These are phyloP conservation scores for Drusus annulatus DNA, from an alignment of 1,140 invertebrate genomes.

Conservation along the genomic window DNA sequence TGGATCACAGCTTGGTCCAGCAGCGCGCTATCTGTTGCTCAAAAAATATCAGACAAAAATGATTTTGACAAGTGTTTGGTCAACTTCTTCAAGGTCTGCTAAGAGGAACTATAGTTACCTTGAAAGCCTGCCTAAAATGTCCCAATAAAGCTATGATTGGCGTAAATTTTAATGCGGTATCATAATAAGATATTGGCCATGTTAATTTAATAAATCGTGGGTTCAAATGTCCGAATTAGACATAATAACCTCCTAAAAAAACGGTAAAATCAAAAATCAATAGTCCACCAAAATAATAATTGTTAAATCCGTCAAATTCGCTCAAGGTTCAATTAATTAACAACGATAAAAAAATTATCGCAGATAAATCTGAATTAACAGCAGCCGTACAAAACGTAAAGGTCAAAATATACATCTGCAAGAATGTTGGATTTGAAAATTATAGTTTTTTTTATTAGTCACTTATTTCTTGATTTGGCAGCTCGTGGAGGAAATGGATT, in stretches of 20 bases:
- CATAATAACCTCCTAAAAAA: background rate
- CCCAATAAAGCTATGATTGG: too few relatives aligned
- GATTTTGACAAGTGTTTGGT: too few relatives aligned
- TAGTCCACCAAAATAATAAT: background rate
- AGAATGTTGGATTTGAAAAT: constrained; percentile 13
- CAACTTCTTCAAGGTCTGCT: too few relatives aligned
- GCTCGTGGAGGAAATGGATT: constrained; percentile 26
- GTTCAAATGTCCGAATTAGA: background rate
- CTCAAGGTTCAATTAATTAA: constrained; percentile 37
- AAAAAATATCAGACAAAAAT: too few relatives aligned
- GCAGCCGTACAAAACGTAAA: background rate
- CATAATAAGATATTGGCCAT: background rate
- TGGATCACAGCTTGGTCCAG: too few relatives aligned
- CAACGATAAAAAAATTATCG: background rate
- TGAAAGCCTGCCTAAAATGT: too few relatives aligned
- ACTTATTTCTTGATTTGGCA: background rate
- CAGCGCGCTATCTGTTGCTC: too few relatives aligned
- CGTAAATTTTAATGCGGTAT: too few relatives aligned
- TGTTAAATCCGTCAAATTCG: background rate
- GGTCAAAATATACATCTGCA: background rate
- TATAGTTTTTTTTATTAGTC: background rate
- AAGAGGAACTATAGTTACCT: too few relatives aligned
- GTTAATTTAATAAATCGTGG: background rate
- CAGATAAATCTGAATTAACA: constrained; percentile 22
- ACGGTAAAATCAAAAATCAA: background rate